These are phyloP conservation scores for Druceiella hillmani DNA, from an alignment of 2,888 invertebrate species.

Conservation along the genomic window DNA sequence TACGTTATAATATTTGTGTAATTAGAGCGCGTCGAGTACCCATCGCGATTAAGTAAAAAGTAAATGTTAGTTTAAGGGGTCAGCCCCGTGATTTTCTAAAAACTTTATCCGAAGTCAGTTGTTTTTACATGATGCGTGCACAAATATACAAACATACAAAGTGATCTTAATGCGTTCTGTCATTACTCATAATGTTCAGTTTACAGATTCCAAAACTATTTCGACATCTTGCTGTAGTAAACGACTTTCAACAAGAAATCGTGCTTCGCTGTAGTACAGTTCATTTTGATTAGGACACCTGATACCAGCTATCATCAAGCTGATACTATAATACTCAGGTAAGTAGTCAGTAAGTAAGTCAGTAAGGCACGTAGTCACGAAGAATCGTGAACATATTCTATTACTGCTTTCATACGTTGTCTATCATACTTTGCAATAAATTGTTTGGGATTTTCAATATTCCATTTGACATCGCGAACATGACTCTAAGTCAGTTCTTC, in stretches of 20 bases:
- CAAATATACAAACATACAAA: too few relatives aligned
- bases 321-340: constrained; percentile 87
- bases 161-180: too few relatives aligned
- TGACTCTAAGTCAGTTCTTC: constrained; percentile 62
- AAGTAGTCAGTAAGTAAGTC: too few relatives aligned
- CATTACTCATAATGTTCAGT: constrained; percentile 89
- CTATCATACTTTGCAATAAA: constrained; percentile 78
- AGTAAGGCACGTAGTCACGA: constrained; percentile 91
- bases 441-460: constrained; percentile 67
- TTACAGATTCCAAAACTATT: constrained; percentile 85
- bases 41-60: too few relatives aligned
- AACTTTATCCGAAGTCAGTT: too few relatives aligned
- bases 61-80: too few relatives aligned
- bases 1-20: too few relatives aligned
- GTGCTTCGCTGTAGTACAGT: constrained; percentile 80
- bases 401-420: constrained; percentile 85
- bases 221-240: constrained; percentile 89
- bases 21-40: too few relatives aligned
- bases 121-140: too few relatives aligned
- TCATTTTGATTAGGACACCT: too few relatives aligned
- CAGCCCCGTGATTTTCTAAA: too few relatives aligned
- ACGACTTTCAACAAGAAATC: constrained; percentile 87
- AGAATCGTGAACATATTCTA: constrained; percentile 97
- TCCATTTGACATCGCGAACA: constrained; percentile 84
- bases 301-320: constrained; percentile 94